Conservation (phyloP, 2,113 vertebrate genomes). For the Cyprinodon brontotheroides region DNA sequence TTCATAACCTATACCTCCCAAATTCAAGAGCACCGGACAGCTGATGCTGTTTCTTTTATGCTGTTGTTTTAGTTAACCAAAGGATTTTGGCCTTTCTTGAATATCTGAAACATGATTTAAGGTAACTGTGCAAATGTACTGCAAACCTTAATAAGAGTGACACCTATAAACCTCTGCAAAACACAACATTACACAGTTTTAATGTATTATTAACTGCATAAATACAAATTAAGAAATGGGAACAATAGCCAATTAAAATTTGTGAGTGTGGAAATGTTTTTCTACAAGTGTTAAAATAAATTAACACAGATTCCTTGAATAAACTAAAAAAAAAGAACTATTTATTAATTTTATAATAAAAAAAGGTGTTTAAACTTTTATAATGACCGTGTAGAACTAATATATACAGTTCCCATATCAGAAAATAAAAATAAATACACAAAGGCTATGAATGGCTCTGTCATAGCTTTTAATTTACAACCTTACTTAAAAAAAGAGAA, state of each 20-base stretch:
- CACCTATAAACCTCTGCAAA: background rate
- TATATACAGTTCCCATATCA: slow-evolving; percentile 84
- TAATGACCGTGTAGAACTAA: slow-evolving; percentile 43
- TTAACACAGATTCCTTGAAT: background rate
- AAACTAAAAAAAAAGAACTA: background rate
- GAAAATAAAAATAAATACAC: slow-evolving; percentile 74
- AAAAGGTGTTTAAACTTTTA: background rate
- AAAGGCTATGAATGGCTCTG: slow-evolving; percentile 57
- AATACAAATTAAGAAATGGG: background rate
- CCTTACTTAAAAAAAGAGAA: slow-evolving; percentile 27
- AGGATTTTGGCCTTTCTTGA: background rate
- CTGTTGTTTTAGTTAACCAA: too few relatives aligned
- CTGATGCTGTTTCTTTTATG: background rate
- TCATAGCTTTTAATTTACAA: slow-evolving; percentile 65
- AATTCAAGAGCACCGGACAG: background rate
- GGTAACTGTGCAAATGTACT: too few relatives aligned
- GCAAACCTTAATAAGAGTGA: background rate
- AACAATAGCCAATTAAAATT: background rate
- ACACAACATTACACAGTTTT: background rate
- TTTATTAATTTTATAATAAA: background rate
- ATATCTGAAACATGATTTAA: too few relatives aligned
- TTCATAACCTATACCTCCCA: background rate
- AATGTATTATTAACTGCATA: background rate
- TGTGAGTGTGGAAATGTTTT: background rate
- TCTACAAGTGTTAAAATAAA: too few relatives aligned